These are phyloP conservation scores for Rhinatrema bivittatum DNA, from an alignment of 2,797 vertebrate species.

Conservation along the genomic window DNA sequence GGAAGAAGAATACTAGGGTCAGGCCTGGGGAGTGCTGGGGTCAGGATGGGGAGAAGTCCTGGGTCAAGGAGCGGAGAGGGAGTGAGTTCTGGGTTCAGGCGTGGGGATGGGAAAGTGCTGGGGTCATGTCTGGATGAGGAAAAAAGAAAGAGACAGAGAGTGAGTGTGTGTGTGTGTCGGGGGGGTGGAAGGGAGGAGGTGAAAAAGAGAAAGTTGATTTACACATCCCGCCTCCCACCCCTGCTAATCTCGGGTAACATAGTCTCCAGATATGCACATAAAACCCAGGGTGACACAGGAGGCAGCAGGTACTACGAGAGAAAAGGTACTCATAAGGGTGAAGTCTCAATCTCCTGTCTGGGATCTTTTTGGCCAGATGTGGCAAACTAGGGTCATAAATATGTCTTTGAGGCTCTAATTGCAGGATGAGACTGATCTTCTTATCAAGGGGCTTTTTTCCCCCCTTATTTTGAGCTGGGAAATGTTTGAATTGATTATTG, in stretches of 20 bases:
- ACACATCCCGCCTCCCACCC: too few species aligned
- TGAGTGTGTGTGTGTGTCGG: background rate
- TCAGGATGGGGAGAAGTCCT: background rate
- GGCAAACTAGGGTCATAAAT: too few species aligned
- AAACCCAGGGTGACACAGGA: background rate
- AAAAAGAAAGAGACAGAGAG: background rate
- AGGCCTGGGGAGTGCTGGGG: background rate
- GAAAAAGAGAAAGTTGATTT: background rate
- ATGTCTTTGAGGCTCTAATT: too few species aligned
- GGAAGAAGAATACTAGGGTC: conserved; percentile 1
- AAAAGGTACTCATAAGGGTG: fast-evolving
- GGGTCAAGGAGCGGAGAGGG: background rate
- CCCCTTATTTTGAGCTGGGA: too few species aligned
- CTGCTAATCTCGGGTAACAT: too few species aligned
- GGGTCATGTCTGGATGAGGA: background rate
- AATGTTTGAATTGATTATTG: too few species aligned
- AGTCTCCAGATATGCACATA: background rate
- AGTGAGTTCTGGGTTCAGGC: background rate
- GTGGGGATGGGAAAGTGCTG: background rate
- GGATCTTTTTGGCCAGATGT: background rate
- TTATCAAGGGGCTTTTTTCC: too few species aligned
- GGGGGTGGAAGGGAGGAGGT: background rate
- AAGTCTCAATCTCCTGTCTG: background rate
- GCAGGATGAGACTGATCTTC: too few species aligned
- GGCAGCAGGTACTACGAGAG: fast-evolving